phyloP scores from a whole-genome alignment of 37 sponge, comb jelly and placozoan genomes.

The Agelas oroides region DNA sequence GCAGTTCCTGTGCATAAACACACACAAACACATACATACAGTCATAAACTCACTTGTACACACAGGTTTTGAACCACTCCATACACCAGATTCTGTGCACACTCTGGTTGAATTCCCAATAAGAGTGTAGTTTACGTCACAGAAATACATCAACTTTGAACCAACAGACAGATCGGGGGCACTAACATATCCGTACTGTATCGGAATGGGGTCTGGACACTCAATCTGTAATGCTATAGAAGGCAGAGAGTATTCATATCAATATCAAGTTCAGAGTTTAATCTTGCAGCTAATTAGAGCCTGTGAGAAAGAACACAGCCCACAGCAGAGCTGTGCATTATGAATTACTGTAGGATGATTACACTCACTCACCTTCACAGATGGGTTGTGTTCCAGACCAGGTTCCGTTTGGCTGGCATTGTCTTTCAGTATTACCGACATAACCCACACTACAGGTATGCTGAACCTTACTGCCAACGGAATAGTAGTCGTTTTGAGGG shows the following conservation, averaged over 20 bases:
- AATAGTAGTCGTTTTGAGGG: background rate
- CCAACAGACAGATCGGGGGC: slow-evolving; percentile 3
- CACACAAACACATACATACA: too few relatives aligned
- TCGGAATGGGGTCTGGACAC: slow-evolving; percentile 28
- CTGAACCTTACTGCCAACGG: background rate
- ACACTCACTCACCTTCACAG: slow-evolving; percentile 35
- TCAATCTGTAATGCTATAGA: background rate
- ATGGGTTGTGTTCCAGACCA: slow-evolving; percentile 38
- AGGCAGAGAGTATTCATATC: too few relatives aligned
- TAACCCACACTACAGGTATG: background rate
- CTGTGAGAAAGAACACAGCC: background rate
- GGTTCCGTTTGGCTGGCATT: slow-evolving; percentile 23
- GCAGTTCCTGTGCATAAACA: too few relatives aligned
- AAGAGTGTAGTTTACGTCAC: slow-evolving; percentile 16
- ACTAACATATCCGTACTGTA: slow-evolving; percentile 1
- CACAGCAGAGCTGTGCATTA: background rate
- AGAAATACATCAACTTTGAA: slow-evolving; percentile 4
- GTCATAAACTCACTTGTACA: slow-evolving; percentile 47
- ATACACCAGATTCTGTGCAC: background rate
- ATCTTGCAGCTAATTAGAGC: too few relatives aligned
- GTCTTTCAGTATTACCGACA: background rate
- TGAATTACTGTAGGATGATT: background rate
- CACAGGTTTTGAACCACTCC: slow-evolving; percentile 26
- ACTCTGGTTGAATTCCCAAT: slow-evolving; percentile 3
- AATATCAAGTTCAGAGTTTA: too few relatives aligned